phyloP scores from a whole-genome alignment of 2,797 vertebrate species.

The Alosa sapidissima region DNA sequence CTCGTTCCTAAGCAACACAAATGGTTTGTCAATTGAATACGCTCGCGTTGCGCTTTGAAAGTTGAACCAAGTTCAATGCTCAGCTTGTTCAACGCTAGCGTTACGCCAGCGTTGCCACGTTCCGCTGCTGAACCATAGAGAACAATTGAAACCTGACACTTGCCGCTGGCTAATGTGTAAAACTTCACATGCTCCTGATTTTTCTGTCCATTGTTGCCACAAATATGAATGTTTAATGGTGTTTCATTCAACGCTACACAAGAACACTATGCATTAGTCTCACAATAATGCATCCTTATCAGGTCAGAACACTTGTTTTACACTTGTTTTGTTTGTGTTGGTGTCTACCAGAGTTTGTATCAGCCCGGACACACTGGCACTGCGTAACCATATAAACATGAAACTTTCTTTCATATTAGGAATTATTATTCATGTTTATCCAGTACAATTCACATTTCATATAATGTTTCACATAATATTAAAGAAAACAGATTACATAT shows the following conservation, averaged over 20 bases:
- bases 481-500: background rate
- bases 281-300: background rate
- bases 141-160: no score
- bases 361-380: background rate
- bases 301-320: background rate
- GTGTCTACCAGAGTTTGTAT: background rate
- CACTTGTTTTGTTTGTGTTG: conserved; percentile 13
- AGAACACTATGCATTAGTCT: background rate
- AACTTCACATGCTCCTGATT: background rate
- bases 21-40: no score
- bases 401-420: background rate
- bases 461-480: background rate
- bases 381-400: background rate
- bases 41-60: no score
- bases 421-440: background rate
- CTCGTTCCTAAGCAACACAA: no score
- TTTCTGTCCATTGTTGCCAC: background rate
- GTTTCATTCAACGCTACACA: background rate
- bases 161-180: background rate
- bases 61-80: no score
- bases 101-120: no score
- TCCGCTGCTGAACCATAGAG: no score
- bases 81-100: no score
- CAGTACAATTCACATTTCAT: background rate
- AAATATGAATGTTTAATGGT: background rate